Evolutionary conservation across 2,888 invertebrate genomes (phyloP).

Genomic region (Leucophenga maculata): DNA sequence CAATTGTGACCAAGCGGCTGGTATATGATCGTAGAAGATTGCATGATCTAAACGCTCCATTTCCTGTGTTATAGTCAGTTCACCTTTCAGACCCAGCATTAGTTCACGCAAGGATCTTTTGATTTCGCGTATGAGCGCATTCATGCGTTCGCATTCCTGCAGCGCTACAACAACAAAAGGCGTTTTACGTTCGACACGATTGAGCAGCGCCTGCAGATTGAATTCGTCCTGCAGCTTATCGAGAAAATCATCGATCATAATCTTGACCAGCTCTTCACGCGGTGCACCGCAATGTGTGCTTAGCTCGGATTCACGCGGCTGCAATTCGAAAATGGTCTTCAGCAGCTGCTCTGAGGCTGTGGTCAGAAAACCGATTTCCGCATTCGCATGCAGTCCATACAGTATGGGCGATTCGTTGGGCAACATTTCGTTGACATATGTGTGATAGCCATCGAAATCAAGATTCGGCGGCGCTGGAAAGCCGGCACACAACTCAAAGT

Average conservation of each 20-base stretch:
- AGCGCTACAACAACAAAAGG: constrained; percentile 93
- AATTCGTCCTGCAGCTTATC: constrained; percentile 94
- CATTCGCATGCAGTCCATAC: constrained; percentile 95
- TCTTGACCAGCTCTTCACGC: constrained; percentile 83
- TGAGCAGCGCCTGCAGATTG: constrained; percentile 87
- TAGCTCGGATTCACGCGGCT: constrained; percentile 82
- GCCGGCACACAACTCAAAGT: constrained; percentile 85
- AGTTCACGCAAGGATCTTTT: constrained; percentile 87
- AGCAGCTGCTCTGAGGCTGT: constrained; percentile 88
- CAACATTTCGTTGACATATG: constrained; percentile 87
- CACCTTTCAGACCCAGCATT: constrained; percentile 92
- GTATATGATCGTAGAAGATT: constrained; percentile 90
- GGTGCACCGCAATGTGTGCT: constrained; percentile 77
- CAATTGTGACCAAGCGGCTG: constrained; percentile 85
- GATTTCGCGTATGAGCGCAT: constrained; percentile 87
- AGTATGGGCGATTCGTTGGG: constrained; percentile 92
- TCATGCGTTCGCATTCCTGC: constrained; percentile 97
- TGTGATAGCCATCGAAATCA: constrained; percentile 90
- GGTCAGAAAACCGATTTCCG: constrained; percentile 94
- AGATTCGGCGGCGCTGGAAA: constrained; percentile 91
- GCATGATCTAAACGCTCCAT: constrained; percentile 92
- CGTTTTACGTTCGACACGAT: constrained; percentile 89
- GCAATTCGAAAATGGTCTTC: constrained; percentile 89
- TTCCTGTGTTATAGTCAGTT: constrained; percentile 93
- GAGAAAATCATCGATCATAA: constrained; percentile 86